Conservation (phyloP, 2,113 vertebrate genomes). For the Clarias magur region DNA sequence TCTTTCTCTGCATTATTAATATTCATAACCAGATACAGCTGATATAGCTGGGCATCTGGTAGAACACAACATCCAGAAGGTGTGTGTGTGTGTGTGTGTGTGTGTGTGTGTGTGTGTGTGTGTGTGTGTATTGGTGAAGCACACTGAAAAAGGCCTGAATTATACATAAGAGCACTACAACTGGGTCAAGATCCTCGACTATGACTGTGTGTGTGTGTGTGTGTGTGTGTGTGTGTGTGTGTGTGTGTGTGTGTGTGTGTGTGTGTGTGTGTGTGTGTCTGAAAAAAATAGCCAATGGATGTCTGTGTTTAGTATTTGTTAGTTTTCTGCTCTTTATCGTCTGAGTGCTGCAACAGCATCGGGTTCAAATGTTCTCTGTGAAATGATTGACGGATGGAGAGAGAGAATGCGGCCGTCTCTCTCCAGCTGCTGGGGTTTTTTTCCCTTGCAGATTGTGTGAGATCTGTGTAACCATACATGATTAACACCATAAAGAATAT, state of each 20-base stretch:
- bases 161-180: neutral
- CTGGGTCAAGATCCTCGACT: slow-evolving; percentile 27
- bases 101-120: slow-evolving; percentile 18
- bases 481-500: neutral
- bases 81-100: slow-evolving; percentile 22
- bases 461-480: neutral
- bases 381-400: neutral
- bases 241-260: neutral
- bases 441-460: too few species aligned
- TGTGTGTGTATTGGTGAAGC: neutral
- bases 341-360: neutral
- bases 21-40: slow-evolving; percentile 4
- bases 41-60: neutral
- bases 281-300: too few species aligned
- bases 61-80: neutral
- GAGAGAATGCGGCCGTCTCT: neutral
- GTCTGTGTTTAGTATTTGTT: neutral
- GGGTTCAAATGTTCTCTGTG: neutral
- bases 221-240: slow-evolving; percentile 11
- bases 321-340: neutral
- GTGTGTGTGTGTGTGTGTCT: neutral
- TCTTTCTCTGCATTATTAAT: neutral
- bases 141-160: neutral
- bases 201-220: neutral
- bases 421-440: neutral